Evolutionary conservation across 2,888 invertebrate species (phyloP).

Genomic region (Heliconius ethilla): DNA sequence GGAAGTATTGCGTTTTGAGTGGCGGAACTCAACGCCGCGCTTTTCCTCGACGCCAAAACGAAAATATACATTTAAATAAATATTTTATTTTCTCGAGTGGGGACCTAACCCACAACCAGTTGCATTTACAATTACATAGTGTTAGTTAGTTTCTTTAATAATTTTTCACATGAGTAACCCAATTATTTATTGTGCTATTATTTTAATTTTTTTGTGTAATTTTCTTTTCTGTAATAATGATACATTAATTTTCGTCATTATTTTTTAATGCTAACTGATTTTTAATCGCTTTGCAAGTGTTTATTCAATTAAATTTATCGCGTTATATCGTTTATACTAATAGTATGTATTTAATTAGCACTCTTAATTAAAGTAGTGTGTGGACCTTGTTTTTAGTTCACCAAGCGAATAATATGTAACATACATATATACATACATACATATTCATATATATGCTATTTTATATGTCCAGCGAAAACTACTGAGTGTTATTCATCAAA

Average conservation of each 20-base stretch:
- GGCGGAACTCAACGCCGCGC: too few species aligned
- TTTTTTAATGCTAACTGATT: neutral
- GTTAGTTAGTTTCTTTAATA: too few species aligned
- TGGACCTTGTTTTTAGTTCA: neutral
- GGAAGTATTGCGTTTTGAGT: too few species aligned
- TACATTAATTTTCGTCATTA: neutral
- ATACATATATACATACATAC: neutral
- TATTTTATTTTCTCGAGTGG: too few species aligned
- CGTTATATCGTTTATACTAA: neutral
- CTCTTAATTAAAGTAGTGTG: neutral
- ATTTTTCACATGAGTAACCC: too few species aligned
- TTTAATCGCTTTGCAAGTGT: neutral
- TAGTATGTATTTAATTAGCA: conserved; percentile 8
- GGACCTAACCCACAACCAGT: too few species aligned
- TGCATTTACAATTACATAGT: too few species aligned
- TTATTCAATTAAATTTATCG: neutral
- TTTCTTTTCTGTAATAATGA: neutral
- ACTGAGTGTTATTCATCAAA: too few species aligned
- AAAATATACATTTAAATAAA: too few species aligned
- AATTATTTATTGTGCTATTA: neutral
- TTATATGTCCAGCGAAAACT: too few species aligned
- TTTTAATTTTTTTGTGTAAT: neutral
- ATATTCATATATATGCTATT: neutral
- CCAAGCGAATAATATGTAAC: neutral
- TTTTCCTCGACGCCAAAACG: too few species aligned